A percentile compares a stretch with the other conserved stretches of the same genome.
Evolutionary conservation across 2,113 vertebrate genomes (phyloP).

Genomic region (Notothenia coriiceps): DNA sequence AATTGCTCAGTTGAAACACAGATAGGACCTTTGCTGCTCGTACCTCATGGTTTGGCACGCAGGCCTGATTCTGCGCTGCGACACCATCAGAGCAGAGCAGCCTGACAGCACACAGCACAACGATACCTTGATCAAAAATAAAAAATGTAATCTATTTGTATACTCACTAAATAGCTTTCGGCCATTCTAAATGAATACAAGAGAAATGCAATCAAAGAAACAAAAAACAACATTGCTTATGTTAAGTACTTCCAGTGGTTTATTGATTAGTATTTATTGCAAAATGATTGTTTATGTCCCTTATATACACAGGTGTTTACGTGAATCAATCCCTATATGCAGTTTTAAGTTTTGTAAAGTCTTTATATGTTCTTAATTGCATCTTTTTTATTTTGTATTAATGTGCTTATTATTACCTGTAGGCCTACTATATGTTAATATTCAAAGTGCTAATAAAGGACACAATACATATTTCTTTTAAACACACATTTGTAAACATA

Average conservation of each 20-base stretch:
- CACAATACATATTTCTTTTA: too few relatives aligned
- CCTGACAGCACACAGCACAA: slow-evolving; percentile 54
- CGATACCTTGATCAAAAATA: slow-evolving; percentile 59
- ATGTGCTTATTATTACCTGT: too few relatives aligned
- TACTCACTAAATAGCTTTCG: background rate
- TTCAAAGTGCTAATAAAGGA: too few relatives aligned
- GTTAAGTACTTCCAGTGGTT: background rate
- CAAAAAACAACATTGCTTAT: background rate
- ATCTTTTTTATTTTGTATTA: too few relatives aligned
- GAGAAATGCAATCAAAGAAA: slow-evolving; percentile 9
- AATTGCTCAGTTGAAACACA: background rate
- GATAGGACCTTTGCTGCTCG: background rate
- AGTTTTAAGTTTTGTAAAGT: too few relatives aligned
- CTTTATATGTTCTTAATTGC: too few relatives aligned
- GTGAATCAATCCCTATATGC: too few relatives aligned
- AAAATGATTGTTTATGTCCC: too few relatives aligned
- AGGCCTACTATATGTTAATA: too few relatives aligned
- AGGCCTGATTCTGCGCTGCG: background rate
- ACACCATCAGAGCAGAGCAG: slow-evolving; percentile 11
- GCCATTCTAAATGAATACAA: background rate
- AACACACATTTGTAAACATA: too few relatives aligned
- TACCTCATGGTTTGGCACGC: slow-evolving; percentile 55
- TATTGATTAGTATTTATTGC: background rate
- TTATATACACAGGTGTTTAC: too few relatives aligned
- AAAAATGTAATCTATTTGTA: background rate